Base-by-base conservation (phyloP, 2,797 vertebrate species). In the Taeniopygia guttata region DNA sequence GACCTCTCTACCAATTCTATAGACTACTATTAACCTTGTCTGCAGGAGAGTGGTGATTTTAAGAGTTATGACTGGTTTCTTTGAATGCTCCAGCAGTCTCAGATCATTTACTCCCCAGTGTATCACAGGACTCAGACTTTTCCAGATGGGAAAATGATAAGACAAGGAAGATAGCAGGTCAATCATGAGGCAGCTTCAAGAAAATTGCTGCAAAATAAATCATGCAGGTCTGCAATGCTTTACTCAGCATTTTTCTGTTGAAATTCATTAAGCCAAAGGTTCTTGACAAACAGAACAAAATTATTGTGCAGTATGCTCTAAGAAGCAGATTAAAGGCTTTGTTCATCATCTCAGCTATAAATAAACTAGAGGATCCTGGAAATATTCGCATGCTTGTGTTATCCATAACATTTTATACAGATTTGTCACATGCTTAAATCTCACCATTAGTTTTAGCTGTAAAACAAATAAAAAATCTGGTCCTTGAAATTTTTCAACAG, bases 201-300 rank as follows among this genome's bases (percentile, higher is more conserved):
- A 95, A 97, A 97, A 97, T 95, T 92, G 85, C 56, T 95, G 87
- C 36, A 95, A 94, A 97, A 97, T 93, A 87, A 97, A 97, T 97
- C 1, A 16, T 73, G 59, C n/a, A 59, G 32, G 81, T 82, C 85
- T 74, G 19, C 4, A 36, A 77, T 89, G 77, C 96, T 97, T 90
- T 95, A 89, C 16, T 42, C 52, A 84, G n/a, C 15, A 82, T 89
- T 96, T 96, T 97, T 97, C 92, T 89, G 25, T 96, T 97, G 97
- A 97, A 97, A 97, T 98, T 97, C 96, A 95, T 97, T 97, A 97
- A 96, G 66, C 51, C 89, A 91, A 96, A 94, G 76, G 93, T 92
- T 96, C 92, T 97, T 97, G 96, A 97, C 96, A 95, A 97, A 97
- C 96, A 93, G 96, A 96, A 97, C 93, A 89, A 96, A 97, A 94